phyloP scores from a whole-genome alignment of 2,888 invertebrate species.

The Drosophila fulvimacula region DNA sequence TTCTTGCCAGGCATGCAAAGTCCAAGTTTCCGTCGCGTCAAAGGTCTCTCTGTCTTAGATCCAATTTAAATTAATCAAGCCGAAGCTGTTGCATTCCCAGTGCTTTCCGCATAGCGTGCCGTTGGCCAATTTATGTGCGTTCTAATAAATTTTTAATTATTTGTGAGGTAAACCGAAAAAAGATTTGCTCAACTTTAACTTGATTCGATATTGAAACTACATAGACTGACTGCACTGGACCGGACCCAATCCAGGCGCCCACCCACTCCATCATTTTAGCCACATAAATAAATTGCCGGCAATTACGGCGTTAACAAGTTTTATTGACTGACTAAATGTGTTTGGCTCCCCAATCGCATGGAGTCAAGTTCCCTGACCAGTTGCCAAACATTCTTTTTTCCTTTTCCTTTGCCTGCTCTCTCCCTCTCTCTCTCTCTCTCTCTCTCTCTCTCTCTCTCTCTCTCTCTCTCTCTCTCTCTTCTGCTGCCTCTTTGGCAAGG shows the following conservation, averaged over 20 bases:
- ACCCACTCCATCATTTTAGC: slow-evolving; percentile 28
- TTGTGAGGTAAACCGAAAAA: slow-evolving; percentile 42
- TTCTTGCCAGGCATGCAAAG: slow-evolving; percentile 72
- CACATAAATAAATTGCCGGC: slow-evolving; percentile 85
- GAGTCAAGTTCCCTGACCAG: slow-evolving; percentile 31
- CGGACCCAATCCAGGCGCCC: slow-evolving; percentile 13
- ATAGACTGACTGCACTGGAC: slow-evolving; percentile 2
- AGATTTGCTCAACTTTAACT: slow-evolving; percentile 57
- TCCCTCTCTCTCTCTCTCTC: not conserved
- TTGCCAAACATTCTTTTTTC: slow-evolving; percentile 23
- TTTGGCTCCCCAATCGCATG: slow-evolving; percentile 40
- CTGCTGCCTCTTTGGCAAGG: slow-evolving; percentile 55
- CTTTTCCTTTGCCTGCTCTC: not conserved
- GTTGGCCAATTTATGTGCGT: slow-evolving; percentile 54
- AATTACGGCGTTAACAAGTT: slow-evolving; percentile 85
- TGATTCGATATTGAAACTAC: slow-evolving; percentile 46
- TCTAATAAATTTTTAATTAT: slow-evolving; percentile 77
- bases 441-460: too few species aligned
- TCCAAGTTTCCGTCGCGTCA: slow-evolving; percentile 28
- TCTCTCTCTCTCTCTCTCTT: slow-evolving; percentile 12
- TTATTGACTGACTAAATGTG: slow-evolving; percentile 85
- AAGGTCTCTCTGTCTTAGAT: slow-evolving; percentile 32
- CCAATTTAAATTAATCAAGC: slow-evolving; percentile 69
- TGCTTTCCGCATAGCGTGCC: slow-evolving; percentile 52
- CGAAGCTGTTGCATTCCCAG: slow-evolving; percentile 33